Base-by-base conservation (phyloP, 2,888 invertebrate species). In the Coelopa pilipes region DNA sequence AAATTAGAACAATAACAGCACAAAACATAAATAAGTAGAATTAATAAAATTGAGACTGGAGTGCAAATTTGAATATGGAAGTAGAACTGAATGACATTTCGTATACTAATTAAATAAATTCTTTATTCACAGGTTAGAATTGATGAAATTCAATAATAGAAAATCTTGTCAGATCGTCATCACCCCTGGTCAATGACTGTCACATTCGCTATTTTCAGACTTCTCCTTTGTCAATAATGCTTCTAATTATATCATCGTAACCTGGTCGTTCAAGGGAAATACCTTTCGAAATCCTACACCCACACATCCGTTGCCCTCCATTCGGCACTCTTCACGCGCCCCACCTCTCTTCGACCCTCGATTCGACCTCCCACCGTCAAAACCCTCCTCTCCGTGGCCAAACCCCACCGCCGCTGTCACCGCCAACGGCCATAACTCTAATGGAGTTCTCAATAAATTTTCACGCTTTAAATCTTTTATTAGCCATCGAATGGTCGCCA, bases 361-460 rank as follows among this genome's bases (percentile, higher is more conserved):
- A 55, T 4, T 15, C n/a, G 19, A 19, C 57, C 17, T 21, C 17
- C 2, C 1, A 57, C 21, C 12, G 15, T 9, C 17, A 57, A 55
- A 55, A 55, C 19, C 10, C 57, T 57, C 34, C 34, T 34, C 34
- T n/a, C n/a, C n/a, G n/a, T n/a, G n/a, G n/a, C n/a, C n/a, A n/a
- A n/a, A n/a, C 57, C 21, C 10, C n/a, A 53, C 10, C n/a, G 53
- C 47, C 5, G n/a, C 15, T 45, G 10, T 46, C 34, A 19, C 9
- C 72, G 65, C 15, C 55, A 63, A 21, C 15, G 65, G 80, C 81
- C 79, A 81, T 82, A 82, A 82, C 80, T 81, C 81, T 82, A 83
- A 83, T 83, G 84, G 81, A 82, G 80, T 76, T 78, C 77, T 72
- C 80, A 79, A 82, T 83, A 80, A 81, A 84, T 82, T 81, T 81